Evolutionary conservation across 2,797 vertebrate genomes (phyloP), one percentile per base, ranked within the genome.

Genomic region (Streptopelia turtur): DNA sequence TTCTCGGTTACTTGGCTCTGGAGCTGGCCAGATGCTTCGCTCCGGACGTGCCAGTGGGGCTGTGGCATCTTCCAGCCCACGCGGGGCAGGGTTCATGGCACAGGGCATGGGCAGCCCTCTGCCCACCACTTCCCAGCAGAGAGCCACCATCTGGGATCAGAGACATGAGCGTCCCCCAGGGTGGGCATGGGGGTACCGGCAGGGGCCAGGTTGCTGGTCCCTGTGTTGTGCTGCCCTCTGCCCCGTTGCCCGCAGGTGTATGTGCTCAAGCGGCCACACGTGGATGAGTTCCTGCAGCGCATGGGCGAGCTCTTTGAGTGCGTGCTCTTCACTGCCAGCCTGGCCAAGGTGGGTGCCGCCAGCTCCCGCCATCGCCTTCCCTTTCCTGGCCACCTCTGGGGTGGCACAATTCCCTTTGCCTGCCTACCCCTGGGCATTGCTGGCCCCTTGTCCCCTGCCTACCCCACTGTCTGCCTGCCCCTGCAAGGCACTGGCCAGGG

Each of bases 231-330:
- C 74, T 87, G 85, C 87, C 43, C 76, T 56, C 6, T 41, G 15
- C 47, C 49, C 49, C 4, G 0, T 49, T 49, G 39, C 81, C 95
- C 60, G 2, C 97, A 99, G 99, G 99, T 99, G 60, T 99, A 99
- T 0, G 99, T 99, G 87, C 97, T 99, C 88, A 99, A 99, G 97
- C 98, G 99, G 89, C 99, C 99, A 2, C 98, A 99, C 0, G 99
- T 99, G 33, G 99, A 99, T 0, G 99, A 99, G 94, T 99, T 99
- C 97, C 98, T 99, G 35, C 98, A 98, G 96, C 98, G 99, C 84
- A 99, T 99, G 99, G 99, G 99, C 2, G 99, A 99, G 97, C 96
- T 99, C 96, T 99, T 99, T 9, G 99, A 99, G 96, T 99, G 99
- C 0, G 99, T 99, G 85, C 98, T 99, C 80, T 99, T 99, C 98